A percentile compares a stretch with the other conserved stretches of the same genome.
phyloP scores from a whole-genome alignment of 2,888 invertebrate species.

The Hesperia comma region DNA sequence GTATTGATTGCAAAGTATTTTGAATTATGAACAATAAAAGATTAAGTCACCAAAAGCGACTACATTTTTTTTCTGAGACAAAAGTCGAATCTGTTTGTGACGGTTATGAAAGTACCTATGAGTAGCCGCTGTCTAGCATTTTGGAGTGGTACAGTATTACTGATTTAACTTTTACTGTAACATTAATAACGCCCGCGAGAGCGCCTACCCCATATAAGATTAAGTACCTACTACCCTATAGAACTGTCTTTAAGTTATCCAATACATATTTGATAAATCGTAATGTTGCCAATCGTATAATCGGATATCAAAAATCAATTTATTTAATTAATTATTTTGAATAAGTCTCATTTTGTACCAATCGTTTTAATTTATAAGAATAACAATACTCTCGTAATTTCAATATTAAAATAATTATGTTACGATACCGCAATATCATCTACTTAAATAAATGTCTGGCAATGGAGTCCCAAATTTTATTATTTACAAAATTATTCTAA shows the following conservation, averaged over 20 bases:
- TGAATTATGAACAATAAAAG: slow-evolving; percentile 13
- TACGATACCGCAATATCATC: slow-evolving; percentile 36
- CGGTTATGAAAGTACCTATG: slow-evolving; percentile 14
- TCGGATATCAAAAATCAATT: slow-evolving; percentile 26
- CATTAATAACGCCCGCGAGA: slow-evolving; percentile 1
- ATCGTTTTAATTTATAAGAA: slow-evolving; percentile 28
- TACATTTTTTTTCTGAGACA: slow-evolving; percentile 19
- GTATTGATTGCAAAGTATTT: slow-evolving; percentile 23
- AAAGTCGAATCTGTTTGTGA: slow-evolving; percentile 8
- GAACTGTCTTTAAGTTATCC: slow-evolving; percentile 16
- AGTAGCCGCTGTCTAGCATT: neutral
- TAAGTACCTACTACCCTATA: slow-evolving; percentile 17
- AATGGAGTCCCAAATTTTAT: slow-evolving; percentile 59
- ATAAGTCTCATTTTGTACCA: slow-evolving; percentile 36
- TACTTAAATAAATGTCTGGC: slow-evolving; percentile 58
- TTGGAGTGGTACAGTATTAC: slow-evolving; percentile 7
- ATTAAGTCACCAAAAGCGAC: slow-evolving; percentile 36
- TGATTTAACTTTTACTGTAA: slow-evolving; percentile 6
- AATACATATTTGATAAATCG: slow-evolving; percentile 13
- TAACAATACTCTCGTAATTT: slow-evolving; percentile 35
- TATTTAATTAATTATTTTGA: slow-evolving; percentile 31
- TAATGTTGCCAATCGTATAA: slow-evolving; percentile 30
- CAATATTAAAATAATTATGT: slow-evolving; percentile 38
- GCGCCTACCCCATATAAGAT: slow-evolving; percentile 13
- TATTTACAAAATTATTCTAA: slow-evolving; percentile 56